Conservation (phyloP, 2,888 invertebrate genomes). For the Exocentrus adspersus region DNA sequence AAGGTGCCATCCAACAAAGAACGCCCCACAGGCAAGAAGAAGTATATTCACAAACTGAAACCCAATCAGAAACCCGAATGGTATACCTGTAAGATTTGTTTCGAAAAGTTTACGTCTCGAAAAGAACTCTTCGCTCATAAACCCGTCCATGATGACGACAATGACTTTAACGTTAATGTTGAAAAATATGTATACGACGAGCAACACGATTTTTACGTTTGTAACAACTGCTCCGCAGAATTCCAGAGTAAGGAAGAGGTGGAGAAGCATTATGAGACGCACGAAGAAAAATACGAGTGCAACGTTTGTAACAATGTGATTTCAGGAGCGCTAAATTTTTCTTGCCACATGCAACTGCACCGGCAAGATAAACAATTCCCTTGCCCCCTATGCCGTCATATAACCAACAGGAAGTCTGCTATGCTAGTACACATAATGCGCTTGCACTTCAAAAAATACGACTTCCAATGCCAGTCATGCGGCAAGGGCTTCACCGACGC, state of each 20-base stretch:
- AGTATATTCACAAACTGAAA: slow-evolving; percentile 36
- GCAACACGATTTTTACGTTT: slow-evolving; percentile 49
- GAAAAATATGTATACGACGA: slow-evolving; percentile 45
- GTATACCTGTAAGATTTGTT: slow-evolving; percentile 50
- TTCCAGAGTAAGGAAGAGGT: slow-evolving; percentile 49
- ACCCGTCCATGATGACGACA: slow-evolving; percentile 37
- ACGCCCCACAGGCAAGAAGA: too few species aligned
- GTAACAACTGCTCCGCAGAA: slow-evolving; percentile 52
- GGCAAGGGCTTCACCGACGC: slow-evolving; percentile 64
- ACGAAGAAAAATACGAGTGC: slow-evolving; percentile 58
- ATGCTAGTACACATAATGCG: slow-evolving; percentile 49
- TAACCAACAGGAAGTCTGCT: slow-evolving; percentile 46
- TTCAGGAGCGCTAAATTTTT: slow-evolving; percentile 53
- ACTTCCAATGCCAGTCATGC: slow-evolving; percentile 63
- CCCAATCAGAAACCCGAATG: slow-evolving; percentile 48
- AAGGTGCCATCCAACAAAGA: too few species aligned
- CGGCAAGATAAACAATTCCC: slow-evolving; percentile 49
- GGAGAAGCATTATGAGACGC: slow-evolving; percentile 48
- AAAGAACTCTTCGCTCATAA: slow-evolving; percentile 49
- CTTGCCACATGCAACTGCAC: slow-evolving; percentile 54
- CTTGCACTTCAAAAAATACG: slow-evolving; percentile 54
- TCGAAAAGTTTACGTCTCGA: slow-evolving; percentile 44
- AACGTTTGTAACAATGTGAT: slow-evolving; percentile 50
- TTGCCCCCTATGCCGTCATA: slow-evolving; percentile 51
- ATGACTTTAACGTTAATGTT: slow-evolving; percentile 21